phyloP scores from a whole-genome alignment of 2,888 invertebrate species.

The Stenichneumon culpator region DNA sequence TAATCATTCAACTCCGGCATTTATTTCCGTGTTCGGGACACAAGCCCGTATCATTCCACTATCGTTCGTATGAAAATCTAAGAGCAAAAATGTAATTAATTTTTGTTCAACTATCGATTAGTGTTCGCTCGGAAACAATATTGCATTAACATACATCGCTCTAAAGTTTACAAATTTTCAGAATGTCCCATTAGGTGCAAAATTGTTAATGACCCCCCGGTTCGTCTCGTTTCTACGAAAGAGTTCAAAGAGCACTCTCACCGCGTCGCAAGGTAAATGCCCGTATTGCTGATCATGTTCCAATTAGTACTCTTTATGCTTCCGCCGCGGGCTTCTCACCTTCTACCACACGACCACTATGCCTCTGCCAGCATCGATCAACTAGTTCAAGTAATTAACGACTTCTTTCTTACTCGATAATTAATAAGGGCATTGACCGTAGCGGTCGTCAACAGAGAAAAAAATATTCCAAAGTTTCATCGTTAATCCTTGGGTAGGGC shows the following conservation, averaged over 20 bases:
- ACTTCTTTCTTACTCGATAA: neutral
- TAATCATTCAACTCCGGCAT: neutral
- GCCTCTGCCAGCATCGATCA: neutral
- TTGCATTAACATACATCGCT: neutral
- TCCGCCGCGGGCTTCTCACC: neutral
- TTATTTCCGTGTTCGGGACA: neutral
- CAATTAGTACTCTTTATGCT: neutral
- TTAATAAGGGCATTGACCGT: neutral
- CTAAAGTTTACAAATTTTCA: neutral
- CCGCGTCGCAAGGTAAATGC: constrained; percentile 14
- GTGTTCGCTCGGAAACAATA: neutral
- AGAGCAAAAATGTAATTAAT: neutral
- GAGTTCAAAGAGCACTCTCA: constrained; percentile 1
- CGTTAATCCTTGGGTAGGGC: constrained; percentile 92
- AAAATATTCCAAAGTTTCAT: constrained; percentile 26
- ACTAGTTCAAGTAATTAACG: neutral
- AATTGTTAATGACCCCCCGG: neutral
- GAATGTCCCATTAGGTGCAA: neutral
- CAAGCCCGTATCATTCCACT: too few relatives aligned
- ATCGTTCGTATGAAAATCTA: neutral
- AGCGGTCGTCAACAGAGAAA: neutral
- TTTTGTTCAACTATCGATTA: neutral
- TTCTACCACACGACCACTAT: neutral
- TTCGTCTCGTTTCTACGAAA: neutral
- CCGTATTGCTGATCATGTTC: constrained; percentile 2